Evolutionary conservation across 1,140 invertebrate species (phyloP), one percentile per base, ranked within the genome.

Genomic region (Pogonognathellus flavescens): DNA sequence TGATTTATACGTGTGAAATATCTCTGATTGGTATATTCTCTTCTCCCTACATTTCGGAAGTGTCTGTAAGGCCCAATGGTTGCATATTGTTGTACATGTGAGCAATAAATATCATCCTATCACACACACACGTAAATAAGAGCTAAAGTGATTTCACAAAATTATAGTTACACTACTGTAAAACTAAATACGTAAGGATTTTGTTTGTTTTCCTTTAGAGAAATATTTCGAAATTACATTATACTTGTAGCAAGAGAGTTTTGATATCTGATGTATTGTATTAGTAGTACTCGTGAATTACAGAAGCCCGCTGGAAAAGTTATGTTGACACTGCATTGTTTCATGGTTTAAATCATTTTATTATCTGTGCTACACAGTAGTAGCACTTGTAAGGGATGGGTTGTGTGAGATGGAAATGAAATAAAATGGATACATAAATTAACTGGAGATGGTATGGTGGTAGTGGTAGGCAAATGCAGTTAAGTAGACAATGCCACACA

Each of bases 381-480:
- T 18, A 9, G 66, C 25, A 1, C 2, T 11, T 41, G 41, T 41
- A 50, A n/a, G 18, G 41, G 70, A n/a, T 10, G n/a, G 10, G 70
- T 13, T 14, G 3, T 9, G 41, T 6, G n/a, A 52, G 50, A 81
- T 81, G 18, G 55, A 81, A 81, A 81, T 81, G 80, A 55, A 70
- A 70, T 70, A 1, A 31, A 81, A 81, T 81, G 80, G 18, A 81
- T 57, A 57, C 80, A 81, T 81, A 81, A 81, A 81, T 81, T 81
- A 81, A 81, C 50, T 41, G 31, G 31, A 41, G 31, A 41, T 41
- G 31, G 31, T 41, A 6, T 41, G 31, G 31, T 41, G 31, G 31
- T 53, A 25, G 80, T 52, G 49, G 31, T 50, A 49, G 13, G 70
- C 70, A 76, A 41, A 41, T 3, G 31, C 31, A 41, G 31, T 70